These are phyloP conservation scores for Halichoerus grypus DNA, from an alignment of 2,113 vertebrate species.

Conservation along the genomic window DNA sequence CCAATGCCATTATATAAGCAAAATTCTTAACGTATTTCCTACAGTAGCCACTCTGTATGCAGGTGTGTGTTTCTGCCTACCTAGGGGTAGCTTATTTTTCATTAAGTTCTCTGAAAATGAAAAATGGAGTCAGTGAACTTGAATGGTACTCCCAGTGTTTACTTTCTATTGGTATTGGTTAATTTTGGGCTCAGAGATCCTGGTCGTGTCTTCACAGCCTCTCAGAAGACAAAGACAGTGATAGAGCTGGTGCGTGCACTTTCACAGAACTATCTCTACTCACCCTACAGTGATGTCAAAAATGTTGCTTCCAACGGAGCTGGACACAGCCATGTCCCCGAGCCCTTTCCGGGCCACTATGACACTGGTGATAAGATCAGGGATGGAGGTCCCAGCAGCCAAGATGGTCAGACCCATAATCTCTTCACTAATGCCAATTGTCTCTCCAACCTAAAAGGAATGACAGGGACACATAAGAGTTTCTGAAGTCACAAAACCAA, in stretches of 20 bases:
- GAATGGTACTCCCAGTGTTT: background rate
- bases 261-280: conserved; percentile 74
- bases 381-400: conserved; percentile 97
- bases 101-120: conserved; percentile 51
- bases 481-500: background rate
- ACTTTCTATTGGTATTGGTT: background rate
- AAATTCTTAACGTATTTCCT: conserved; percentile 18
- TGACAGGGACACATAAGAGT: conserved; percentile 6
- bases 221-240: background rate
- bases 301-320: conserved; percentile 98
- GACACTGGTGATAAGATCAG: conserved; percentile 97
- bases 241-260: background rate
- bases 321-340: conserved; percentile 98
- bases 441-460: conserved; percentile 93
- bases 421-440: conserved; percentile 97
- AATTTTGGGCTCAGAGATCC: background rate
- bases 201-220: background rate
- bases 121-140: background rate
- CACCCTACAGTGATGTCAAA: conserved; percentile 98
- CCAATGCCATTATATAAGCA: background rate
- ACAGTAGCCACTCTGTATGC: background rate
- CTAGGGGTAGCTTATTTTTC: background rate
- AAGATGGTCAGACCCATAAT: conserved; percentile 98
- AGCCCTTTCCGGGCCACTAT: conserved; percentile 98
- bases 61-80: background rate